Evolutionary conservation across 1,140 invertebrate genomes (phyloP).

Genomic region (Periplaneta americana): DNA sequence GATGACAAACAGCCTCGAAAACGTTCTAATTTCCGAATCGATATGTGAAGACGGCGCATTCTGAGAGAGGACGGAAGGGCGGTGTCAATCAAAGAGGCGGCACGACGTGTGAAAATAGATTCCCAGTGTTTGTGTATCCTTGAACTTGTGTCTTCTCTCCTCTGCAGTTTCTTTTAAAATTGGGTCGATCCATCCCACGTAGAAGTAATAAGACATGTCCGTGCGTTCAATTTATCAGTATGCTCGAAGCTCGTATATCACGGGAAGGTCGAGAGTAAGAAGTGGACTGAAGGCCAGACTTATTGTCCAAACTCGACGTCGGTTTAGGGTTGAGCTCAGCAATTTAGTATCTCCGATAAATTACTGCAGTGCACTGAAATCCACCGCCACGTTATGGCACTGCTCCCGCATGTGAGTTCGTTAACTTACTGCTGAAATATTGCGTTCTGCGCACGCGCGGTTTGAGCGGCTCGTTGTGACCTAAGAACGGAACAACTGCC

Average conservation of each 20-base stretch:
- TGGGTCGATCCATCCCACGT: not conserved
- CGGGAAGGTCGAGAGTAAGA: not conserved
- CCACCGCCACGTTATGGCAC: not conserved
- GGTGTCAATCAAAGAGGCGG: not conserved
- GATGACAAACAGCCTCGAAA: no score
- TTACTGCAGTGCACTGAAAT: not conserved
- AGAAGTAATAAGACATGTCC: not conserved
- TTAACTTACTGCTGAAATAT: not conserved
- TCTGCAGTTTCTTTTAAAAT: not conserved
- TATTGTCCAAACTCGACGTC: no score
- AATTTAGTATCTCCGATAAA: not conserved
- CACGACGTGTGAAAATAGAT: not conserved
- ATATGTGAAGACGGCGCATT: no score
- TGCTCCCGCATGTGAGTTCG: not conserved
- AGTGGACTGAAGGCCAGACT: not conserved
- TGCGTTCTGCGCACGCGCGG: not conserved
- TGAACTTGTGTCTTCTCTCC: not conserved
- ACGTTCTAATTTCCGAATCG: no score
- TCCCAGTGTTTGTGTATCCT: not conserved
- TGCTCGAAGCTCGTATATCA: not conserved
- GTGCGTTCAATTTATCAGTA: no score
- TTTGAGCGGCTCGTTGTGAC: no score
- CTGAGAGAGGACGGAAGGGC: no score
- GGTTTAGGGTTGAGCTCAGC: not conserved
- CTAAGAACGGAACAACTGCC: no score